Conservation (phyloP, 2,113 vertebrate genomes). For the Muntiacus reevesi region DNA sequence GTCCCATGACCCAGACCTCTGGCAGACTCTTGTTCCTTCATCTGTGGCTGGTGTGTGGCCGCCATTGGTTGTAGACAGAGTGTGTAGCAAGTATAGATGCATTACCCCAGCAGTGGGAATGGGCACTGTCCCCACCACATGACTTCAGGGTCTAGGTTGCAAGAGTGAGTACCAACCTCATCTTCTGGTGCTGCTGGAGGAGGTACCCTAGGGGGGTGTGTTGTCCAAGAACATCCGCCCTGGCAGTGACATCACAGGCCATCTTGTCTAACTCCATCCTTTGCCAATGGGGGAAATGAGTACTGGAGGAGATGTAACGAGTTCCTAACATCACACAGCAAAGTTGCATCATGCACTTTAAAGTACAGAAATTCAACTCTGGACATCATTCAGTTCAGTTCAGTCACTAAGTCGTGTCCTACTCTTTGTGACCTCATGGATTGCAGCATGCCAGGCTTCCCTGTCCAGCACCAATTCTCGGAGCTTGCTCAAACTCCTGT, state of each 20-base stretch:
- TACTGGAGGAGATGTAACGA: rapidly evolving
- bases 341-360: neutral
- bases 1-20: neutral
- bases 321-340: neutral
- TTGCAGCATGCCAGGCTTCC: neutral
- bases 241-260: neutral
- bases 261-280: neutral
- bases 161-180: neutral
- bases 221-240: neutral
- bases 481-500: neutral
- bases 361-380: neutral
- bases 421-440: neutral
- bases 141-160: neutral
- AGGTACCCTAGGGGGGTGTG: rapidly evolving
- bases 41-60: rapidly evolving
- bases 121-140: rapidly evolving
- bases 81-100: too few relatives aligned
- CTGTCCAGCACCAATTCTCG: neutral
- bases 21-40: too few relatives aligned
- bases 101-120: rapidly evolving
- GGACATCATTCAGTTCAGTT: neutral
- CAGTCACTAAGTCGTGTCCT: rapidly evolving
- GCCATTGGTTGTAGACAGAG: neutral
- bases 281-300: neutral
- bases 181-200: too few relatives aligned